Conservation (phyloP, 1,140 invertebrate species). For the Zaprionus inermis region DNA sequence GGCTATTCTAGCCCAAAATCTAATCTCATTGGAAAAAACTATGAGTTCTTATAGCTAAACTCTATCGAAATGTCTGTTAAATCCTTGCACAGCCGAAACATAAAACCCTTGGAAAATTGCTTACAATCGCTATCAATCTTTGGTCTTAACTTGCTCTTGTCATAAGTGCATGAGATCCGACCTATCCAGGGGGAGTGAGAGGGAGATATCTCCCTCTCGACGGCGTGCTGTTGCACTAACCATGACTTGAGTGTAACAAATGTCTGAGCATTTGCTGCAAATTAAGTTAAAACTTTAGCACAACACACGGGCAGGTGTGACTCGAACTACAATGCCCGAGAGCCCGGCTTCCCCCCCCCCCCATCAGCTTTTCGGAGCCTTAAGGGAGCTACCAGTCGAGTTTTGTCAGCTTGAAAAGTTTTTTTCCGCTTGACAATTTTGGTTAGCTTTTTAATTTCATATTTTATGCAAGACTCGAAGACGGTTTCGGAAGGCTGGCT, state of each 20-base stretch:
- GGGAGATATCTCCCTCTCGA: no score
- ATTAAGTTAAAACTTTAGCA: constrained; percentile 62
- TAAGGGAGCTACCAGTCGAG: constrained; percentile 51
- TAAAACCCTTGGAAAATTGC: background rate
- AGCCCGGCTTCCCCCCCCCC: background rate
- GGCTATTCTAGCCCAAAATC: no score
- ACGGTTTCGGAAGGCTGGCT: background rate
- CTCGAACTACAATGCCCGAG: constrained; percentile 8
- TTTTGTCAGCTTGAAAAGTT: constrained; percentile 23
- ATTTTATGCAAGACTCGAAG: constrained; percentile 22
- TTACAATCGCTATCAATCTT: constrained; percentile 3
- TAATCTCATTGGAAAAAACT: no score
- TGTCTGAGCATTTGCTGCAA: constrained; percentile 43
- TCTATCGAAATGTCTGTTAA: no score
- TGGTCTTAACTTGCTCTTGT: background rate
- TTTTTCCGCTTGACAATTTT: constrained; percentile 26
- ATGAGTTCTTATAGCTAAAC: no score
- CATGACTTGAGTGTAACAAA: constrained; percentile 6
- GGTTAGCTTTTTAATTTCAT: constrained; percentile 63
- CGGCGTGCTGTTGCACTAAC: background rate
- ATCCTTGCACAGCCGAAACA: no score
- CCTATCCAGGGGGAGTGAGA: background rate
- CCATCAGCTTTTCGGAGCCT: background rate
- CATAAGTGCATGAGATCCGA: background rate
- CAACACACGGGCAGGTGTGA: constrained; percentile 44